phyloP scores from a whole-genome alignment of 1,140 invertebrate genomes.

The Bacillus rossius region DNA sequence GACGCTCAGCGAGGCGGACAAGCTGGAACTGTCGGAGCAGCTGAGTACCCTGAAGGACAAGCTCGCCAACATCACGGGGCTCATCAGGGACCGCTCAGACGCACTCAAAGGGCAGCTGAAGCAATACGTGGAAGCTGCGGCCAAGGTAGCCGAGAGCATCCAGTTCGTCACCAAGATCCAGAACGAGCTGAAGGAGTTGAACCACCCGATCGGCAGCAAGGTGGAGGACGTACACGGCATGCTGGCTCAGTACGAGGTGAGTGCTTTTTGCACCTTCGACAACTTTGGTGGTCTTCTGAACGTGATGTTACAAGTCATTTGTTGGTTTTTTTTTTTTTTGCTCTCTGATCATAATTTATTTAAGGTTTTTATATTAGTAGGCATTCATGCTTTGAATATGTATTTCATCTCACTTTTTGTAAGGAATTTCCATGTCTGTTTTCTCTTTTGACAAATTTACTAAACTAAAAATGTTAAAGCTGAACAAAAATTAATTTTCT shows the following conservation, averaged over 20 bases:
- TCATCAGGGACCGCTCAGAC: slow-evolving; percentile 69
- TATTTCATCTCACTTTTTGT: too few relatives aligned
- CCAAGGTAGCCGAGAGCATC: slow-evolving; percentile 70
- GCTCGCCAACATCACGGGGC: slow-evolving; percentile 61
- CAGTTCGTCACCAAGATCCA: slow-evolving; percentile 75
- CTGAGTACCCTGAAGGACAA: slow-evolving; percentile 70
- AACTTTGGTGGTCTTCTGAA: too few relatives aligned
- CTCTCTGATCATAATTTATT: too few relatives aligned
- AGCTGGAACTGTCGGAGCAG: slow-evolving; percentile 70
- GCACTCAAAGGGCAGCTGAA: slow-evolving; percentile 66
- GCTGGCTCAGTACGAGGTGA: slow-evolving; percentile 63
- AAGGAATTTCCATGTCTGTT: too few relatives aligned
- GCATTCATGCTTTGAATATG: too few relatives aligned
- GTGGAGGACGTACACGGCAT: slow-evolving; percentile 79
- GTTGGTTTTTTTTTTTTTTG: too few relatives aligned
- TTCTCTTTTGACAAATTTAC: too few relatives aligned
- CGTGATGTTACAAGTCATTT: too few relatives aligned
- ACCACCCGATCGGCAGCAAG: slow-evolving; percentile 76
- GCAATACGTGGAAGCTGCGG: slow-evolving; percentile 70
- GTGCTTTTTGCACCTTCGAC: too few relatives aligned
- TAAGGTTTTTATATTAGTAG: too few relatives aligned
- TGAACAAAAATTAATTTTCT: too few relatives aligned
- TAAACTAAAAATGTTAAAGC: too few relatives aligned
- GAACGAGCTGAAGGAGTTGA: slow-evolving; percentile 72
- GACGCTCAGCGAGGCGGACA: slow-evolving; percentile 78